phyloP scores from a whole-genome alignment of 2,113 vertebrate genomes.

The Hippolais icterina region DNA sequence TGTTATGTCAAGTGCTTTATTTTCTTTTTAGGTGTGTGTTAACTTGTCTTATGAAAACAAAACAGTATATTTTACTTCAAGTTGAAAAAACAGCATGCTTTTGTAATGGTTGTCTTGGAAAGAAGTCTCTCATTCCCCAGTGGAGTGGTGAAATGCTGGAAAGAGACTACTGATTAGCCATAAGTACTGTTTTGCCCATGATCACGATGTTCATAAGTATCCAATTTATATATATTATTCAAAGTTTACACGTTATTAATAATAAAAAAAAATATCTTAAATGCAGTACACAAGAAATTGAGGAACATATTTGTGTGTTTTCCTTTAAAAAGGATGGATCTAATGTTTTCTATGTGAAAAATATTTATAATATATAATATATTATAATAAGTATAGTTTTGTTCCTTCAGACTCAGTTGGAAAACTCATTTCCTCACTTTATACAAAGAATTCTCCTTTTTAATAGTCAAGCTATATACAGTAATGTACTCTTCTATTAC shows the following conservation, averaged over 20 bases:
- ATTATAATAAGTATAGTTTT: background rate
- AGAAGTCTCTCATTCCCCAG: background rate
- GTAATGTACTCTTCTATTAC: background rate
- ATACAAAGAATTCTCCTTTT: background rate
- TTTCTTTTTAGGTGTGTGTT: slow-evolving; percentile 17
- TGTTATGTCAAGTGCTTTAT: slow-evolving; percentile 5
- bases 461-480: background rate
- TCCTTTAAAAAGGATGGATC: background rate
- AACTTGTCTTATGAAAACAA: slow-evolving; percentile 8
- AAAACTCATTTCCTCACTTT: background rate
- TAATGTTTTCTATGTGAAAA: background rate
- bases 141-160: background rate
- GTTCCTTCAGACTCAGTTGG: background rate
- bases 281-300: background rate
- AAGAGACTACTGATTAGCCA: background rate
- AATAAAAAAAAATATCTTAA: background rate
- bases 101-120: background rate
- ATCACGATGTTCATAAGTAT: background rate
- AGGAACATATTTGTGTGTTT: background rate
- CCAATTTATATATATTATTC: background rate
- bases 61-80: background rate
- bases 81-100: background rate
- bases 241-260: background rate
- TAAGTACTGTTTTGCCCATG: background rate
- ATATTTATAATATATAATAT: background rate